phyloP scores from a whole-genome alignment of 92 coral and sea anemone species.

The Porites divaricata region DNA sequence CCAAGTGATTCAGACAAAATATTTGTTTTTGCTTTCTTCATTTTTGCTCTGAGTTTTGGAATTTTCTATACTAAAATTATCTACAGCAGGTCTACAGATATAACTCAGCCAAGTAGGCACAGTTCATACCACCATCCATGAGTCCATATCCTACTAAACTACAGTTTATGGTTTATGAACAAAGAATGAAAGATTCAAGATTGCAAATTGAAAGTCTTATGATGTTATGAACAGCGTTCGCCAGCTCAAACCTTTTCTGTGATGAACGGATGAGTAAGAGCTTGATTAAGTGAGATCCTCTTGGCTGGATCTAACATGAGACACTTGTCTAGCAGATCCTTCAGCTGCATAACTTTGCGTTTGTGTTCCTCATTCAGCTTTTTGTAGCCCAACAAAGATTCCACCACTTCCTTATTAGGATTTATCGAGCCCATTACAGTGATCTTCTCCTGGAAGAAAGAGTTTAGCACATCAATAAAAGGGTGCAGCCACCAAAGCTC shows the following conservation, averaged over 20 bases:
- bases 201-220: conserved; percentile 18
- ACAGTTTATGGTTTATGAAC: not conserved
- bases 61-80: not conserved
- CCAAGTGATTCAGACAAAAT: no score
- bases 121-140: not conserved
- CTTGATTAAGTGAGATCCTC: conserved; percentile 93
- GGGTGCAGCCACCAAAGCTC: no score
- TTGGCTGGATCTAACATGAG: conserved; percentile 96
- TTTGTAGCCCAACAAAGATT: conserved; percentile 83
- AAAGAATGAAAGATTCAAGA: not conserved
- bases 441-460: conserved; percentile 75
- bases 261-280: conserved; percentile 98
- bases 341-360: conserved; percentile 90
- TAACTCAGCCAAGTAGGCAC: not conserved
- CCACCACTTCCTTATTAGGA: conserved; percentile 90
- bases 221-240: conserved; percentile 46
- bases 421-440: conserved; percentile 92
- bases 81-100: not conserved
- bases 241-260: conserved; percentile 94
- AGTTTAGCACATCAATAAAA: no score
- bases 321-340: conserved; percentile 91
- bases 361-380: conserved; percentile 88
- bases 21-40: no score
- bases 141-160: not conserved
- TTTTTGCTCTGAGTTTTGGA: no score